Conservation (phyloP, 2,797 vertebrate species). For the Bothrops alternatus region DNA sequence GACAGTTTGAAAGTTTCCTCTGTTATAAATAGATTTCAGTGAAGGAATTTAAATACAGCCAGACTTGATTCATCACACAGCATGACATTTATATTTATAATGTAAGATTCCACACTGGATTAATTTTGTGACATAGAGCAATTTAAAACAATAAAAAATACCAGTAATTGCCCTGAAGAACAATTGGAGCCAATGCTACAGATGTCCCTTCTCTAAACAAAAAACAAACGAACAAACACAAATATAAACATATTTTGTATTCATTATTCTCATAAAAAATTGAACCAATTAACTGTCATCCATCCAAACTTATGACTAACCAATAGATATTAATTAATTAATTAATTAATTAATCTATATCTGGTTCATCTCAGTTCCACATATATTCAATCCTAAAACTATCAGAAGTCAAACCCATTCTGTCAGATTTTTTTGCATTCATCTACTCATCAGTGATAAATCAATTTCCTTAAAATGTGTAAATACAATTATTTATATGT, state of each 20-base stretch:
- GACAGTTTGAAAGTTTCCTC: not conserved
- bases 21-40: not conserved
- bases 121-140: not conserved
- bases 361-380: not conserved
- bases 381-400: not conserved
- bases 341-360: not conserved
- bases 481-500: not conserved
- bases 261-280: not conserved
- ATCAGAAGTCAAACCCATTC: not conserved
- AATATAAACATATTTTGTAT: not conserved
- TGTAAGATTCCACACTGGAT: not conserved
- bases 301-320: not conserved
- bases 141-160: not conserved
- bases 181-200: not conserved
- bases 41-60: not conserved
- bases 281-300: not conserved
- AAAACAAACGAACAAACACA: not conserved
- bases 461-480: not conserved
- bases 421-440: not conserved
- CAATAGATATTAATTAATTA: not conserved
- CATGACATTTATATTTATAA: not conserved
- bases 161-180: not conserved
- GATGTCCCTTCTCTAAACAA: not conserved
- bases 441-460: not conserved
- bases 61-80: not conserved